These are phyloP conservation scores for Margarornis squamiger DNA, from an alignment of 2,797 vertebrate genomes.

Conservation along the genomic window DNA sequence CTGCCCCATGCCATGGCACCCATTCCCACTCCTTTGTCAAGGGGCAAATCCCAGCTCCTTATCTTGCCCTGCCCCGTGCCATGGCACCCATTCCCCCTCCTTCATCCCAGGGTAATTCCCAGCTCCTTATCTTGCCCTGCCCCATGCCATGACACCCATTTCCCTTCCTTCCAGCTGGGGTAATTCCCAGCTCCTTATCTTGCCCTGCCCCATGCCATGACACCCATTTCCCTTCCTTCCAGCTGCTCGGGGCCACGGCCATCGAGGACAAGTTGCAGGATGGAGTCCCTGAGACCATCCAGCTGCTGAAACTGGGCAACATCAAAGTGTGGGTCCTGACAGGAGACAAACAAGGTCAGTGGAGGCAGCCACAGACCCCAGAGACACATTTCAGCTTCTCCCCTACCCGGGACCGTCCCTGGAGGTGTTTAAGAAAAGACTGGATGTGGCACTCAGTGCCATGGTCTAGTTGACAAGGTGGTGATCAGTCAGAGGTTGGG, in stretches of 20 bases:
- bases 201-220: neutral
- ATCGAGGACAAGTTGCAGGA: constrained; percentile 94
- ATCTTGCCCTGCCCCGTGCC: neutral
- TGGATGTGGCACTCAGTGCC: neutral
- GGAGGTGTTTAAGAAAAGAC: neutral
- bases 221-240: neutral
- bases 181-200: neutral
- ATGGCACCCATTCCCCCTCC: neutral
- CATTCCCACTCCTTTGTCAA: neutral
- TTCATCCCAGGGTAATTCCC: neutral
- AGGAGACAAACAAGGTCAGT: constrained; percentile 92
- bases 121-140: neutral
- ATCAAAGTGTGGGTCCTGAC: constrained; percentile 95
- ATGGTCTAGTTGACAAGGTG: neutral
- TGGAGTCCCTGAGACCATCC: constrained; percentile 88
- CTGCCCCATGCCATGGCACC: neutral
- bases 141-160: neutral
- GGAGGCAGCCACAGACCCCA: neutral
- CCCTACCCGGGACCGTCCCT: neutral
- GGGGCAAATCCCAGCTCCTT: accelerated
- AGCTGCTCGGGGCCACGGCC: constrained; percentile 92
- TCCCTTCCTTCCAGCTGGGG: neutral
- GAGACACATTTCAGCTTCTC: neutral
- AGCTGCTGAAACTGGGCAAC: constrained; percentile 83
- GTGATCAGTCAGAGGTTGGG: neutral